Percentiles rank a stretch among this genome's conserved stretches.
Evolutionary conservation across 1,140 invertebrate species (phyloP).

Genomic region (Caenorhabditis latens): DNA sequence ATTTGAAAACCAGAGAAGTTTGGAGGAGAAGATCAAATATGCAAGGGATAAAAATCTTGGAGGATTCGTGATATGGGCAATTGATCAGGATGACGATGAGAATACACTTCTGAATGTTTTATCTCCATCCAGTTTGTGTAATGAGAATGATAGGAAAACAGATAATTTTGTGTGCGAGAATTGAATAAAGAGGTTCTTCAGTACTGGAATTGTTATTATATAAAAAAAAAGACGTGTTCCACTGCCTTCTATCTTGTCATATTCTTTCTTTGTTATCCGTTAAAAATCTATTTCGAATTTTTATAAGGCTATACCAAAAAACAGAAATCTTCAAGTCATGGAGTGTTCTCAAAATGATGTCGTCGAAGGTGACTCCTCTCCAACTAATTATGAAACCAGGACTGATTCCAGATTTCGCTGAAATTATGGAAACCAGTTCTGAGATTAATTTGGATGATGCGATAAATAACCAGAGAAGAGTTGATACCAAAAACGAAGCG

Average conservation of each 20-base stretch:
- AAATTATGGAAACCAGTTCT: neutral
- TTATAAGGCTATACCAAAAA: too few species aligned
- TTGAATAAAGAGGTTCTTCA: too few species aligned
- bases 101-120: conserved; percentile 65
- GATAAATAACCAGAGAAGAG: neutral
- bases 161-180: too few species aligned
- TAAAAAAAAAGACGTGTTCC: too few species aligned
- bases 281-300: too few species aligned
- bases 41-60: conserved; percentile 85
- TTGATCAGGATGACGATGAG: conserved; percentile 88
- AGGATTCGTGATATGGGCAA: conserved; percentile 87
- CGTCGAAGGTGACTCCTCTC: neutral
- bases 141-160: neutral
- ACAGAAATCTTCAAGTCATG: neutral
- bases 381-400: too few species aligned
- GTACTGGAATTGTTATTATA: too few species aligned
- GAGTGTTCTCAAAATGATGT: conserved; percentile 41
- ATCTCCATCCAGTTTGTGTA: conserved; percentile 6
- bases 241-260: too few species aligned
- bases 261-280: too few species aligned
- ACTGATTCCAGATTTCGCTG: conserved; percentile 1
- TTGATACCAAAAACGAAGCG: neutral
- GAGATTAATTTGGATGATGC: conserved; percentile 21
- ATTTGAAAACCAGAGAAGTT: conserved; percentile 67
- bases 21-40: conserved; percentile 78